Percentiles rank a stretch among this genome's conserved stretches.
These are phyloP conservation scores for Tribolium madens DNA, from an alignment of 1,140 invertebrate species.

Conservation along the genomic window DNA sequence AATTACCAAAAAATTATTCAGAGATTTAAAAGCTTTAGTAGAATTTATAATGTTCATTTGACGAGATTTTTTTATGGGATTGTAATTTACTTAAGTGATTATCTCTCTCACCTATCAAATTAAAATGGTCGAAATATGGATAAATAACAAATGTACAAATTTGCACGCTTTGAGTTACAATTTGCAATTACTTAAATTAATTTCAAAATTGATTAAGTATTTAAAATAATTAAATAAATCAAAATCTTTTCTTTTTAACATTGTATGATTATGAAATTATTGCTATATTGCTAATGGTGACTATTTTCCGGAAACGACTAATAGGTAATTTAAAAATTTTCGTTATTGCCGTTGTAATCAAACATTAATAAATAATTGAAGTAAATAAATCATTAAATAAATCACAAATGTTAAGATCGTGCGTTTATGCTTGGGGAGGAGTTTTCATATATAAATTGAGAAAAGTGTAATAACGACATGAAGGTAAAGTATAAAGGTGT, in stretches of 20 bases:
- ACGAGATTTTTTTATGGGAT: neutral
- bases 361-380: constrained; percentile 21
- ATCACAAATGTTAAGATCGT: constrained; percentile 38
- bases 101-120: neutral
- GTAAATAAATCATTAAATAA: constrained; percentile 30
- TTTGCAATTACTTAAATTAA: too few species aligned
- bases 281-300: neutral
- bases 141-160: neutral
- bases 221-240: too few species aligned
- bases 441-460: constrained; percentile 29
- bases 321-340: neutral
- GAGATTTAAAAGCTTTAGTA: neutral
- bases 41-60: neutral
- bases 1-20: neutral
- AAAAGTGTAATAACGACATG: constrained; percentile 16
- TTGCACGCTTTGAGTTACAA: neutral
- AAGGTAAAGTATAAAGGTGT: neutral
- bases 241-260: too few species aligned
- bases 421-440: constrained; percentile 14
- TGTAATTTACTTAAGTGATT: neutral
- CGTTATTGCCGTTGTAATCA: constrained; percentile 4
- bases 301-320: neutral
- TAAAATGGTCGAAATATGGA: too few species aligned
- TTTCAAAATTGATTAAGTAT: too few species aligned
- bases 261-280: neutral